Conservation (phyloP, 2,797 vertebrate genomes). For the Synaphobranchus kaupii region DNA sequence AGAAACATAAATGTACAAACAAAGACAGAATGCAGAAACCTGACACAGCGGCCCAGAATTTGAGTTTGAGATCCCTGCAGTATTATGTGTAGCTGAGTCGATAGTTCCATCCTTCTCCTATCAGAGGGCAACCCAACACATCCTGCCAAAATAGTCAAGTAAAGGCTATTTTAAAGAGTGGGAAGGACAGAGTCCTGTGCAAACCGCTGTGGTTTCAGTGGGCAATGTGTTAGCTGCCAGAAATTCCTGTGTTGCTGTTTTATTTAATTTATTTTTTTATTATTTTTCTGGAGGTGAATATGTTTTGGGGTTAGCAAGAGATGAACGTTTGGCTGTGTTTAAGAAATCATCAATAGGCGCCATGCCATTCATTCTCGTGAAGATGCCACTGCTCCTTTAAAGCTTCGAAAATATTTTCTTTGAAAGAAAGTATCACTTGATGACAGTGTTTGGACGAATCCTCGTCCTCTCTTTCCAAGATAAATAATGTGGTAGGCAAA, state of each 20-base stretch:
- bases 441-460: constrained; percentile 3
- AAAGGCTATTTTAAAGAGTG: constrained; percentile 39
- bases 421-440: constrained; percentile 2
- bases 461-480: constrained; percentile 1
- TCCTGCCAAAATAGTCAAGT: constrained; percentile 21
- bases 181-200: constrained; percentile 38
- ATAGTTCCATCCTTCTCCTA: neutral
- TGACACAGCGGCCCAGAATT: neutral
- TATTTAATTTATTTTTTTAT: neutral
- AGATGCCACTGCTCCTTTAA: neutral
- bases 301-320: neutral
- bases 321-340: neutral
- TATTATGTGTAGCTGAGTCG: neutral
- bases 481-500: neutral
- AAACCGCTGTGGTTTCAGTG: constrained; percentile 51
- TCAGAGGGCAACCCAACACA: constrained; percentile 21
- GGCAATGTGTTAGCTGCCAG: constrained; percentile 37
- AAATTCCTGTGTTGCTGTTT: constrained; percentile 30
- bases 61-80: neutral
- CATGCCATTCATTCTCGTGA: neutral
- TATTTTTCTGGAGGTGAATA: constrained; percentile 9
- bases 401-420: constrained; percentile 19
- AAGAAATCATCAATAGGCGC: neutral
- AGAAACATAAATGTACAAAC: too few species aligned
- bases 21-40: too few species aligned